Base-by-base conservation (phyloP, 1,140 invertebrate genomes). In the Caenorhabditis latens region DNA sequence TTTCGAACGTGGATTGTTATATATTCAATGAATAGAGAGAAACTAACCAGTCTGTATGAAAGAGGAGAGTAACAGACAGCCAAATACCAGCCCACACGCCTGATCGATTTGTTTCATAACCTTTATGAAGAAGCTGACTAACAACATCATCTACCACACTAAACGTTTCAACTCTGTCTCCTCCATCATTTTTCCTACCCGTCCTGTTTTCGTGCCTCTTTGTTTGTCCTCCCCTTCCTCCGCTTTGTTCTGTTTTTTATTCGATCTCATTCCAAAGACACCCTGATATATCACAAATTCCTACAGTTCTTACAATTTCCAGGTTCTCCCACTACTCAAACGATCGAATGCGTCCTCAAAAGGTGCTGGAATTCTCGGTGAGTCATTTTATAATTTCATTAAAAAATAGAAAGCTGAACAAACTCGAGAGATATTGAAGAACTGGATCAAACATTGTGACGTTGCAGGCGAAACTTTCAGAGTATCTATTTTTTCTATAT, bases 321-420 rank as follows among this genome's bases (percentile, higher is more conserved):
- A 94, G 93, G 89, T 93, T 79, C 88, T 94, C 8, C 93, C 93
- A 79, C 88, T 90, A 48, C 90, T 94, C 13, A 92, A 92, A 87
- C 92, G 90, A 88, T 89, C 87, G 63, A 88, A 92, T 88, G 94
- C 94, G 1, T 92, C 92, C n/a, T 88, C 87, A 58, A 87, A 92
- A 82, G 93, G 93, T 55, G 93, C 94, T 86, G 94, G 93, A 83
- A 90, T 94, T 24, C 86, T 89, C 11, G 85, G 85, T 86, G 46
- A 86, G 85, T 86, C 65, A 53, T 87, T 46, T 46, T 3, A 71
- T 8, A 2, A 3, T 2, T 71, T n/a, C 4, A 1, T 9, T 53
- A 4, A 11, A 50, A 50, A 50, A 53, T 14, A 53, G 57, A 58
- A 14, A 58, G 14, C 57, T 58, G 57, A 19, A n/a, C n/a, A 21